Conservation (phyloP, 2,888 invertebrate species). For the Clistopyga incitator region DNA sequence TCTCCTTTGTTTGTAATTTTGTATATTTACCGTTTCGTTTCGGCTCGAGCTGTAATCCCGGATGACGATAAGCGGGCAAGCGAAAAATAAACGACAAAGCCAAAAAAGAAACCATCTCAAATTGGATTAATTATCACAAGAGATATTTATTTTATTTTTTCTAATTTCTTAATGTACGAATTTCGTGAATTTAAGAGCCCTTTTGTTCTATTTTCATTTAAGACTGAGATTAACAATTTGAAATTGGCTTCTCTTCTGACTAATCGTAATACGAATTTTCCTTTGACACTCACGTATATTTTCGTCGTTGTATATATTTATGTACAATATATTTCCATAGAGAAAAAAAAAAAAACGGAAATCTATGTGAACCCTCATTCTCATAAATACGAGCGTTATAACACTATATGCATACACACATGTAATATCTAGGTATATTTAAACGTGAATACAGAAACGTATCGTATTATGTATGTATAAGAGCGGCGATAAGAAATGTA, state of each 20-base stretch:
- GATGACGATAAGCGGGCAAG: constrained; percentile 77
- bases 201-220: not conserved
- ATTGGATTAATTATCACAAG: constrained; percentile 64
- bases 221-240: constrained; percentile 70
- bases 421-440: constrained; percentile 67
- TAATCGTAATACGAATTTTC: constrained; percentile 72
- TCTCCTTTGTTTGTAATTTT: constrained; percentile 52
- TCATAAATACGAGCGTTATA: constrained; percentile 77
- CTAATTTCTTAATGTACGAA: not conserved
- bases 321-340: constrained; percentile 76
- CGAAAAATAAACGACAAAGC: constrained; percentile 80
- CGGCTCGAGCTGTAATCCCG: constrained; percentile 76
- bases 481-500: constrained; percentile 47
- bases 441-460: constrained; percentile 60
- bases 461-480: constrained; percentile 51
- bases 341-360: constrained; percentile 70
- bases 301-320: constrained; percentile 78
- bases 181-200: not conserved
- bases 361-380: constrained; percentile 71
- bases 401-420: constrained; percentile 69
- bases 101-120: constrained; percentile 81
- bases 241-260: constrained; percentile 78
- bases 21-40: constrained; percentile 79
- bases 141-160: no score
- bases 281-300: constrained; percentile 81